These are phyloP conservation scores for Apomyelois bistriatella DNA, from an alignment of 2,888 invertebrate species.

Conservation along the genomic window DNA sequence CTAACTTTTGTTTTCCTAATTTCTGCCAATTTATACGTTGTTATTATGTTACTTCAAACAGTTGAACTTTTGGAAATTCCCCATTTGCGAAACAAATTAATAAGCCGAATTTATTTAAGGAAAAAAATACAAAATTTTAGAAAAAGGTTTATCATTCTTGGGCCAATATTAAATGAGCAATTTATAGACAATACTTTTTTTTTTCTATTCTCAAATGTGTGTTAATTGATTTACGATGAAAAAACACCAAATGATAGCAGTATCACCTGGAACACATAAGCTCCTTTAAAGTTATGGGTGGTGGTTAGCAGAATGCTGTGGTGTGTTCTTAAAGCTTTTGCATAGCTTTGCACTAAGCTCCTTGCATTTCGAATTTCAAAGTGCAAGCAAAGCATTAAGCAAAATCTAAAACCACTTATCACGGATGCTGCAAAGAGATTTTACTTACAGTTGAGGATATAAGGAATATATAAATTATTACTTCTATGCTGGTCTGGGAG, in stretches of 20 bases:
- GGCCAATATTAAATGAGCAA: too few species aligned
- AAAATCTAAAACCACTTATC: conserved; percentile 2
- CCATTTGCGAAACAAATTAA: not conserved
- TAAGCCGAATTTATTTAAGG: not conserved
- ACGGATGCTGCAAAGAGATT: not conserved
- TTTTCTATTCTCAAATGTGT: too few species aligned
- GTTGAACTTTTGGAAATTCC: not conserved
- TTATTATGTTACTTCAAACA: not conserved
- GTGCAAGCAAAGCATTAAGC: not conserved
- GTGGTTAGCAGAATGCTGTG: not conserved
- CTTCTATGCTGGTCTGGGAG: too few species aligned
- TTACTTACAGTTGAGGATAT: not conserved
- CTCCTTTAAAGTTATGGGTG: not conserved
- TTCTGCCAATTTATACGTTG: not conserved
- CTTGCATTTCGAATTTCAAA: not conserved
- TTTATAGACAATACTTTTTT: too few species aligned
- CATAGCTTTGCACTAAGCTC: not conserved
- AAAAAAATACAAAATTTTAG: not conserved
- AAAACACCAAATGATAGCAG: too few species aligned
- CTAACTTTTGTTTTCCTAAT: not conserved
- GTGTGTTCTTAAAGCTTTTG: not conserved
- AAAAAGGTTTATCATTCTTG: not conserved
- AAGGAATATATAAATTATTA: not conserved
- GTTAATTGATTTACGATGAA: too few species aligned
- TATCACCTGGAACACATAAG: too few species aligned